These are phyloP conservation scores for Montipora capitata DNA, from an alignment of 92 coral and sea anemone species.

Conservation along the genomic window DNA sequence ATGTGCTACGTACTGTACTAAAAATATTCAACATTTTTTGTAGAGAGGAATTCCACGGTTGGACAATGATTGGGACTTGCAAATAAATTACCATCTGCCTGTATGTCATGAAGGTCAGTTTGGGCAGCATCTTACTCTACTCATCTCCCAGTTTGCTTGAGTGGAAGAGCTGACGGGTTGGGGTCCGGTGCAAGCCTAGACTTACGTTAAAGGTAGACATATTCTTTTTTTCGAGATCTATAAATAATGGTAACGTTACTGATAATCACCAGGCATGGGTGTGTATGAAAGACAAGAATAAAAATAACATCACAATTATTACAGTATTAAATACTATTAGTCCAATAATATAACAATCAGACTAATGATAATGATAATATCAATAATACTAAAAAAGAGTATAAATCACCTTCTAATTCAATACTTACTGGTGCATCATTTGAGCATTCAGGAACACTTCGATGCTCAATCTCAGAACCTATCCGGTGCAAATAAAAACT, in stretches of 20 bases:
- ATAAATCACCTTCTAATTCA: background rate
- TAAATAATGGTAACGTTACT: no score
- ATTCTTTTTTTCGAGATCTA: no score
- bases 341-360: background rate
- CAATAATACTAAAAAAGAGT: background rate
- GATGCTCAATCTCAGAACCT: background rate
- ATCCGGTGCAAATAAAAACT: background rate
- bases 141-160: no score
- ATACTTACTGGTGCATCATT: background rate
- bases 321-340: background rate
- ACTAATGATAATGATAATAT: background rate
- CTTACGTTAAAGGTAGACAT: no score
- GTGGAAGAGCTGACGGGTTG: no score
- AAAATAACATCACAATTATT: background rate
- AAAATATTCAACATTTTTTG: no score
- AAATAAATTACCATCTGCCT: no score
- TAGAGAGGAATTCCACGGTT: no score
- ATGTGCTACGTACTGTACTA: background rate
- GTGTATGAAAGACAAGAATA: background rate
- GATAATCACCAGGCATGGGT: background rate
- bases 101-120: no score
- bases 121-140: no score
- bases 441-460: background rate
- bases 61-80: no score
- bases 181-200: no score